A percentile compares a stretch with the other conserved stretches of the same genome.
phyloP scores from a whole-genome alignment of 1,140 invertebrate genomes.

The Drosophila triauraria region DNA sequence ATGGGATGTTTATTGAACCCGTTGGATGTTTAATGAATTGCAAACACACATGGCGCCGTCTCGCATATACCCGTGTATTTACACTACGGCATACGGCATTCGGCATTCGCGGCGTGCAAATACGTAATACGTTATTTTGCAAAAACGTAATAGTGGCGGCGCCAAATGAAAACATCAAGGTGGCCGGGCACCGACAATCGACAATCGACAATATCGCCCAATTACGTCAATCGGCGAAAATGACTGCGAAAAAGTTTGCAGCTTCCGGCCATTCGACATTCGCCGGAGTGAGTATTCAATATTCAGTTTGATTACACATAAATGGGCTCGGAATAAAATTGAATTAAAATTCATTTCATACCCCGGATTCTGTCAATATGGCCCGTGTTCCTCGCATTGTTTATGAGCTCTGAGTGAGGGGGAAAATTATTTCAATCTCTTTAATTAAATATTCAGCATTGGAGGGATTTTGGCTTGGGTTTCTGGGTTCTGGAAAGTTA shows the following conservation, averaged over 20 bases:
- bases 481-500: too few species aligned
- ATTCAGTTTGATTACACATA: constrained; percentile 54
- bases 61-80: constrained; percentile 12
- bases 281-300: constrained; percentile 20
- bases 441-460: background rate
- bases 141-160: constrained; percentile 50
- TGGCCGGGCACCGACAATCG: constrained; percentile 17
- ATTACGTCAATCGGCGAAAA: constrained; percentile 48
- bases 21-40: constrained; percentile 68
- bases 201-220: constrained; percentile 44
- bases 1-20: constrained; percentile 71
- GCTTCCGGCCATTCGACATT: background rate
- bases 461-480: too few species aligned
- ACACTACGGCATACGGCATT: constrained; percentile 16
- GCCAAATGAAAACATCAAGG: constrained; percentile 50
- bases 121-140: constrained; percentile 26
- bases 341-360: constrained; percentile 43
- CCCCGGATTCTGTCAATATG: constrained; percentile 22
- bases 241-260: constrained; percentile 16
- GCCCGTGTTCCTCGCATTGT: constrained; percentile 4
- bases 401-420: constrained; percentile 2
- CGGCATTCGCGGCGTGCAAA: constrained; percentile 36
- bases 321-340: constrained; percentile 41
- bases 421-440: background rate
- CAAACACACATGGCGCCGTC: constrained; percentile 45